Evolutionary conservation across 1,140 invertebrate genomes (phyloP), one percentile per base, ranked within the genome.

Genomic region (Diabrotica undecimpunctata): DNA sequence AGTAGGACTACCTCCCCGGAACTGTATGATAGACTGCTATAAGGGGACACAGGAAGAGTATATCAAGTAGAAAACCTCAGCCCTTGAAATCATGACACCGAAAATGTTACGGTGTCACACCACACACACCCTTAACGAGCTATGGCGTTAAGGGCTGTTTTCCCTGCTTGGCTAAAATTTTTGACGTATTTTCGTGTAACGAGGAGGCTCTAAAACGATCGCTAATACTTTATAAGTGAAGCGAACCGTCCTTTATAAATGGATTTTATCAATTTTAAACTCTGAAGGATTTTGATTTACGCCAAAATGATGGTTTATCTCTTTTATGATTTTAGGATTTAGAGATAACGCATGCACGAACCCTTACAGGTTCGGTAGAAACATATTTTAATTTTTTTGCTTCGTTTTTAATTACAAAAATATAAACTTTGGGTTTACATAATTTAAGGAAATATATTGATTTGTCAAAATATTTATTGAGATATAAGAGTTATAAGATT

Each of bases 191-290:
- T 46, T 46, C 41, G n/a, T 46, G 41, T 46, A 46, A 46, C 41
- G 41, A 46, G 41, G 8, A 46, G 41, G 11, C 58, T 60, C 39
- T 14, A 74, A 74, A 76, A 65, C 76, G 75, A 77, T 77, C 73
- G 75, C 74, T 75, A 76, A 77, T 76, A 76, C 76, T 72, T 73
- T 73, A 75, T 76, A 77, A 77, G 77, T 76, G 74, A 77, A 78
- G 69, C 76, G 73, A 72, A 75, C 73, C 77, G 71, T 77, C 75
- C 65, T 70, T 76, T 78, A 78, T 78, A 78, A 77, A 78, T 78
- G 77, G 75, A 76, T 77, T 77, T 78, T 77, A 78, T 78, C 77
- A 77, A 77, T 78, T 78, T 78, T 72, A 77, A 78, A 75, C 65
- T 70, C 57, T 67, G 68, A 65, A 70, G 66, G 66, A 57, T 64